Percentiles rank a stretch among this genome's conserved stretches.
These are phyloP conservation scores for Aphaenogaster rudis DNA, from an alignment of 1,140 invertebrate genomes.

Conservation along the genomic window DNA sequence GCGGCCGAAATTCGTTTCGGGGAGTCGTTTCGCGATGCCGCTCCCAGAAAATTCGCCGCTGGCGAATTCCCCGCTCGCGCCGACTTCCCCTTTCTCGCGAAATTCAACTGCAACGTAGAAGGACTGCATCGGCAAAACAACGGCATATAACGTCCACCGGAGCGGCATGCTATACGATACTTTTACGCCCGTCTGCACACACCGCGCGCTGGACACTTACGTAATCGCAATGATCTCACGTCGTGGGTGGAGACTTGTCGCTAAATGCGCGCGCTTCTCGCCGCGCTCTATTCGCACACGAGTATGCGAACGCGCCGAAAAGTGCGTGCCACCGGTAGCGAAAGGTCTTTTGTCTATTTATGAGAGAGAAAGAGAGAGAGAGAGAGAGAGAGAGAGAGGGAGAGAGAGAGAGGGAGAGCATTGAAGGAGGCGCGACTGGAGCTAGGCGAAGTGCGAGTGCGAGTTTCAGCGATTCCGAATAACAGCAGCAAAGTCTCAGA, in stretches of 20 bases:
- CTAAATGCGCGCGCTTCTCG: conserved; percentile 38
- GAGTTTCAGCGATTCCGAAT: neutral
- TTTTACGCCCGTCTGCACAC: conserved; percentile 74
- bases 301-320: conserved; percentile 25
- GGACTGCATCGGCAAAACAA: conserved; percentile 52
- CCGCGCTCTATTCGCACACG: conserved; percentile 5
- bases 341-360: neutral
- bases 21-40: neutral
- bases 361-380: neutral
- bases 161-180: conserved; percentile 74
- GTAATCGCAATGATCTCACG: conserved; percentile 82
- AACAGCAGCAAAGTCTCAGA: neutral
- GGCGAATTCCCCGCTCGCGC: neutral
- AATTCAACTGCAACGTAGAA: conserved; percentile 42
- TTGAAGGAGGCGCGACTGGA: neutral
- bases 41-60: neutral
- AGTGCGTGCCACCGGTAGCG: neutral
- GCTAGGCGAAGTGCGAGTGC: neutral
- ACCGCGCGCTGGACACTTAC: conserved; percentile 79
- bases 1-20: neutral
- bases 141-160: conserved; percentile 43
- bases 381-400: neutral
- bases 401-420: neutral
- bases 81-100: conserved; percentile 37
- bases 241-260: conserved; percentile 80